Conservation (phyloP, 2,797 vertebrate species). For the Falco biarmicus region DNA sequence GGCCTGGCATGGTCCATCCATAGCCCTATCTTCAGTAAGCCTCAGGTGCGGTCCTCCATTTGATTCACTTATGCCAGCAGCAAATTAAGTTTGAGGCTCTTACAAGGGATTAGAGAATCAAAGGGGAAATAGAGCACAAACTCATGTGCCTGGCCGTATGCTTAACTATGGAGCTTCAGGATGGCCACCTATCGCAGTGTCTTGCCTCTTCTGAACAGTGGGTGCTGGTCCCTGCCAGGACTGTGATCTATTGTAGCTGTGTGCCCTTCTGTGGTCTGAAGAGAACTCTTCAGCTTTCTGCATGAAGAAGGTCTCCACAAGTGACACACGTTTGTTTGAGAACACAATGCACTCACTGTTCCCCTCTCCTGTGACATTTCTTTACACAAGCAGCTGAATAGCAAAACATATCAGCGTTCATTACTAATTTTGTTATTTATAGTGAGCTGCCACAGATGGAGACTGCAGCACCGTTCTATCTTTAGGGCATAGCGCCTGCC, state of each 20-base stretch:
- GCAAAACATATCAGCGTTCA: slow-evolving; percentile 5
- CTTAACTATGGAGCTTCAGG: not conserved
- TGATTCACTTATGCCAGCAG: not conserved
- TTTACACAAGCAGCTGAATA: slow-evolving; percentile 18
- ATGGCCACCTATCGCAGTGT: not conserved
- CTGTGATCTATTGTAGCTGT: not conserved
- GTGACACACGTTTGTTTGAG: not conserved
- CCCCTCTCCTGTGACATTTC: not conserved
- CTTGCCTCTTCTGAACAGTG: not conserved
- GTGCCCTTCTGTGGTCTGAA: not conserved
- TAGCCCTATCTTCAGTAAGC: not conserved
- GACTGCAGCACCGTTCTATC: slow-evolving; percentile 41
- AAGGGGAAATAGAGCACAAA: not conserved
- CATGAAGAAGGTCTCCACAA: not conserved
- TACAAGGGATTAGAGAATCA: not conserved
- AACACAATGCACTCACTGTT: not conserved
- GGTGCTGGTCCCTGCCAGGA: not conserved
- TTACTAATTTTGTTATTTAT: slow-evolving; percentile 66
- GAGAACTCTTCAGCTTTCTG: not conserved
- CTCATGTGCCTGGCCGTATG: not conserved
- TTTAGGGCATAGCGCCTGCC: slow-evolving; percentile 35
- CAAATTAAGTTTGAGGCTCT: slow-evolving; percentile 11
- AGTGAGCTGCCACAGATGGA: slow-evolving; percentile 47
- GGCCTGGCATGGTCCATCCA: not conserved
- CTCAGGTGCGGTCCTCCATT: not conserved